These are phyloP conservation scores for Zootoca vivipara DNA, from an alignment of 2,113 vertebrate genomes.

Conservation along the genomic window DNA sequence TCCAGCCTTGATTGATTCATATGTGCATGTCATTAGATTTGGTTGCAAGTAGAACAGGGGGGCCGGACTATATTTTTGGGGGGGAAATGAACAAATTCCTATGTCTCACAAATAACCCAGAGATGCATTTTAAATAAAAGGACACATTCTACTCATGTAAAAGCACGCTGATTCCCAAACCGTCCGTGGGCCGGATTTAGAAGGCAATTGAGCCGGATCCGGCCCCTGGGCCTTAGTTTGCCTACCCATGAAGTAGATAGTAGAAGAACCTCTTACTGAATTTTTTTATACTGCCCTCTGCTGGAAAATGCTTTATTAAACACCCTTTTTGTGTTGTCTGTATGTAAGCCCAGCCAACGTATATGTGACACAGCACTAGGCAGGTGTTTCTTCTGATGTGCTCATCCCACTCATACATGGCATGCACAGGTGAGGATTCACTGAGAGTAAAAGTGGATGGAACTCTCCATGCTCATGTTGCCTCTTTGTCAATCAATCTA, in stretches of 20 bases:
- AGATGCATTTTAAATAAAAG: too few relatives aligned
- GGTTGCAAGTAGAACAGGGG: too few relatives aligned
- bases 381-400: not conserved
- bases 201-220: too few relatives aligned
- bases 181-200: too few relatives aligned
- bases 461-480: not conserved
- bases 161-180: too few relatives aligned
- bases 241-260: not conserved
- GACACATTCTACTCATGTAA: too few relatives aligned
- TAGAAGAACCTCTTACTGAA: not conserved
- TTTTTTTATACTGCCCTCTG: constrained; percentile 17
- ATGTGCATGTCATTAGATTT: not conserved
- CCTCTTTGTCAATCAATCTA: too few relatives aligned
- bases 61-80: too few relatives aligned
- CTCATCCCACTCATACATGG: not conserved
- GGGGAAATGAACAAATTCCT: too few relatives aligned
- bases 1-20: not conserved
- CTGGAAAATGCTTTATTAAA: constrained; percentile 11
- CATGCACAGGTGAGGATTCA: not conserved
- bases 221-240: too few relatives aligned
- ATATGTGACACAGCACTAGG: not conserved
- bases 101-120: too few relatives aligned
- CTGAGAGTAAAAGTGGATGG: not conserved
- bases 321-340: not conserved
- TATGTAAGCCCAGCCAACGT: not conserved